Base-by-base conservation (phyloP, 2,888 invertebrate species). In the Anorthoa munda region DNA sequence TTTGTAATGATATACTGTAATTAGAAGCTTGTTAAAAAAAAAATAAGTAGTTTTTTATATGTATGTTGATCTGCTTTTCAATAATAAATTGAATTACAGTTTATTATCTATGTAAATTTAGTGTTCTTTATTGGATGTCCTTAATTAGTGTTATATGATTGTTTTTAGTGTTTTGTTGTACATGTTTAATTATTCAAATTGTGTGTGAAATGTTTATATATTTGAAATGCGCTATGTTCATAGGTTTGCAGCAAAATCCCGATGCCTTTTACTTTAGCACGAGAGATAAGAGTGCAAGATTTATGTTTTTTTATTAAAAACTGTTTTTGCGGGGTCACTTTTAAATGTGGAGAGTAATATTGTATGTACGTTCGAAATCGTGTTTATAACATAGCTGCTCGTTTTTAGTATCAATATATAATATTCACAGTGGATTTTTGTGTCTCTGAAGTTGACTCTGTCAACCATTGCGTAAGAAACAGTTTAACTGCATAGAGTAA, bases 21-120 rank as follows among this genome's bases (percentile, higher is more conserved):
- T 48, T 26, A 77, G 67, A 70, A 45, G 26, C 69, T 75, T 80
- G 63, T 69, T 85, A 46, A 66, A 58, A 66, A 18, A 70, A 66
- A 59, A 55, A 64, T 66, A 46, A 39, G 45, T 79, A 60, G 21
- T 51, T 76, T 74, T 82, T 50, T 78, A 53, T 82, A 75, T 81
- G 69, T 79, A 85, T 79, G 83, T 87, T 83, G 75, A 83, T 81
- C 76, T 83, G 68, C 70, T 76, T 81, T 81, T 79, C 76, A 77
- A 65, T 67, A 77, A 39, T 64, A 75, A 72, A 72, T 65, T 69
- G 60, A 59, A 69, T 66, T 66, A 73, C 56, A 39, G 55, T 78
- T 79, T 69, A 68, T 74, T 70, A 67, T 72, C 17, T 74, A 55
- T 77, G 66, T 81, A 80, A 73, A 78, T 79, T 70, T 65, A 59